These are phyloP conservation scores for Ondatra zibethicus DNA, from an alignment of 2,113 vertebrate genomes.

Conservation along the genomic window DNA sequence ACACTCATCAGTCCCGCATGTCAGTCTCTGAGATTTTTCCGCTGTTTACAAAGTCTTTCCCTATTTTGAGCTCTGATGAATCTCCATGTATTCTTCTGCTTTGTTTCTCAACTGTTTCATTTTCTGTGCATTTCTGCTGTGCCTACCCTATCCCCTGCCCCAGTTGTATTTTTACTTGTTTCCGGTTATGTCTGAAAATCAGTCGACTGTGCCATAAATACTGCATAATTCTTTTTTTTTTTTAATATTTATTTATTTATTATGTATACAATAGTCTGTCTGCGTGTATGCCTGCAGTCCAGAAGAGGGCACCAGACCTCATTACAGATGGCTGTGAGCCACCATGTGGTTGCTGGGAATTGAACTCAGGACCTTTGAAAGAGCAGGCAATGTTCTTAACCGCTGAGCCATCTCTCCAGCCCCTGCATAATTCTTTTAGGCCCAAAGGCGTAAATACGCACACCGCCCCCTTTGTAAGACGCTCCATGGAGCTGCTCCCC, in stretches of 20 bases:
- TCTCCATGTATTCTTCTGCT: neutral
- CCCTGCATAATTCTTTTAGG: neutral
- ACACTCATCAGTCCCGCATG: neutral
- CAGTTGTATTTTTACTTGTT: slow-evolving; percentile 13
- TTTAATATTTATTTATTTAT: no score
- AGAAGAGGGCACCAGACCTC: no score
- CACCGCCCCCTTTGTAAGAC: neutral
- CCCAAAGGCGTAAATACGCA: neutral
- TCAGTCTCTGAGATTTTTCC: neutral
- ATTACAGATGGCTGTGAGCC: no score
- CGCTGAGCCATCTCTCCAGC: no score
- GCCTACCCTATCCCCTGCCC: neutral
- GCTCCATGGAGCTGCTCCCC: neutral
- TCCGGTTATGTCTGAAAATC: neutral
- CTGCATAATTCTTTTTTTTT: neutral
- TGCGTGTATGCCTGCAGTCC: no score
- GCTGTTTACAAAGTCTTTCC: slow-evolving; percentile 21
- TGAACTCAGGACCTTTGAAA: no score
- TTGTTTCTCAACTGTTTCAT: neutral
- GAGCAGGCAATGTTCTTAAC: no score
- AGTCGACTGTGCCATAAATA: neutral
- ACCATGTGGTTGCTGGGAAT: no score
- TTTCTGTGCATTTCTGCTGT: neutral
- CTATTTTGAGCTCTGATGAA: slow-evolving; percentile 38
- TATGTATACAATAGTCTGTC: no score